These are phyloP conservation scores for Neodontobutis hainanensis DNA, from an alignment of 2,113 vertebrate species.

Conservation along the genomic window DNA sequence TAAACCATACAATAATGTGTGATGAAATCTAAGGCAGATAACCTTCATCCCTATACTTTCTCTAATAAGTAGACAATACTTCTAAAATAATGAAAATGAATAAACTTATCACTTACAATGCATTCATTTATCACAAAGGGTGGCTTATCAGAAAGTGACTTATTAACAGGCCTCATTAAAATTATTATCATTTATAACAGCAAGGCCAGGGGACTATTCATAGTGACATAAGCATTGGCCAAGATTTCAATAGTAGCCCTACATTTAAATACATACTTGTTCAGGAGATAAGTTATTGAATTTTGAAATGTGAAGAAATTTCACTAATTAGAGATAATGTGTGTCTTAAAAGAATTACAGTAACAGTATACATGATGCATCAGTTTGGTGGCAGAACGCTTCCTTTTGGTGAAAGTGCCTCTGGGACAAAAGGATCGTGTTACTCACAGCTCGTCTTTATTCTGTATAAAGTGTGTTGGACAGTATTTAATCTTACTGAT, in stretches of 20 bases:
- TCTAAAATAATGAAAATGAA: not conserved
- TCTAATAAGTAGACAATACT: not conserved
- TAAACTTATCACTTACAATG: not conserved
- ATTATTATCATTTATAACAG: no score
- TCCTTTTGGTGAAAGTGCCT: conserved; percentile 7
- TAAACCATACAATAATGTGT: not conserved
- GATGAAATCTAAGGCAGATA: not conserved
- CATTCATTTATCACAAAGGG: not conserved
- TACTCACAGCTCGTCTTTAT: conserved; percentile 6
- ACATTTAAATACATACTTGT: no score
- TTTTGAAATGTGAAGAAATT: no score
- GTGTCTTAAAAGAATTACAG: not conserved
- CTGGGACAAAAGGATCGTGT: conserved; percentile 5
- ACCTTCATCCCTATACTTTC: not conserved
- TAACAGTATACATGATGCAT: conserved; percentile 17
- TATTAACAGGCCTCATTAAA: no score
- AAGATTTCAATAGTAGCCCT: no score
- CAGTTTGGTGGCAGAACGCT: not conserved
- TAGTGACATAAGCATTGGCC: no score
- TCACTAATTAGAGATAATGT: no score
- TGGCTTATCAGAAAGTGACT: not conserved
- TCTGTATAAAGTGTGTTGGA: conserved; percentile 9
- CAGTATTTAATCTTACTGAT: conserved; percentile 30
- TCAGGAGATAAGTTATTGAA: no score
- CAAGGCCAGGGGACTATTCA: no score